These are phyloP conservation scores for Anticlea derivata DNA, from an alignment of 2,888 invertebrate genomes.

Conservation along the genomic window DNA sequence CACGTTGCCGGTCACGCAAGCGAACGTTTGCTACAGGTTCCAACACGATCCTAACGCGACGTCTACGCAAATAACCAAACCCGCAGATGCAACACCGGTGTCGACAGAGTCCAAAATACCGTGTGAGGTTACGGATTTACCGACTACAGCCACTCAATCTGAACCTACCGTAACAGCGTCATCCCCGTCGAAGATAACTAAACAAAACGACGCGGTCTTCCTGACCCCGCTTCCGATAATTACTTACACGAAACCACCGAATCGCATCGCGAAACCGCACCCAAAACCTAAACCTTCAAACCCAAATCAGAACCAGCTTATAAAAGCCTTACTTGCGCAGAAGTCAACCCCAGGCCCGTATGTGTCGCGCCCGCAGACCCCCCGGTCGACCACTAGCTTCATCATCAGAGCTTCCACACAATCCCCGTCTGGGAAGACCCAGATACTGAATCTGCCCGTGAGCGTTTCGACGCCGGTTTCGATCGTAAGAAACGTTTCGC, in stretches of 20 bases:
- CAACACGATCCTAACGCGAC: neutral
- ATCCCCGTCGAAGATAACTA: slow-evolving; percentile 5
- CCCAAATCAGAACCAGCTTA: slow-evolving; percentile 12
- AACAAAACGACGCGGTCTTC: slow-evolving; percentile 14
- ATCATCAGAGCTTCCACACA: slow-evolving; percentile 18
- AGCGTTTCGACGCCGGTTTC: slow-evolving; percentile 13
- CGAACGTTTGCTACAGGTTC: neutral
- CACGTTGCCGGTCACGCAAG: neutral
- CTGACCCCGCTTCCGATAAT: slow-evolving; percentile 21
- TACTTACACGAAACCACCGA: slow-evolving; percentile 6
- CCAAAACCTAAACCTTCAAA: slow-evolving; percentile 6
- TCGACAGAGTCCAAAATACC: neutral
- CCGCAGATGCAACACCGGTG: neutral
- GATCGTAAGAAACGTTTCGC: slow-evolving; percentile 7
- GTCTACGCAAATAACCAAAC: neutral
- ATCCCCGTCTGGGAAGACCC: slow-evolving; percentile 8
- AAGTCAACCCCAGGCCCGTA: slow-evolving; percentile 4
- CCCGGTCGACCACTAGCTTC: slow-evolving; percentile 8
- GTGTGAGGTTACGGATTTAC: neutral
- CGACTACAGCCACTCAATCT: neutral
- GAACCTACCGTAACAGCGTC: neutral
- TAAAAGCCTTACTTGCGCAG: slow-evolving; percentile 20
- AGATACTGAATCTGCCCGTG: slow-evolving; percentile 18
- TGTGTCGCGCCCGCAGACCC: neutral
- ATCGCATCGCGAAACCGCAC: slow-evolving; percentile 9